A percentile compares a stretch with the other conserved stretches of the same genome.
phyloP scores from a whole-genome alignment of 2,113 vertebrate genomes.

The Chelonoidis abingdonii region DNA sequence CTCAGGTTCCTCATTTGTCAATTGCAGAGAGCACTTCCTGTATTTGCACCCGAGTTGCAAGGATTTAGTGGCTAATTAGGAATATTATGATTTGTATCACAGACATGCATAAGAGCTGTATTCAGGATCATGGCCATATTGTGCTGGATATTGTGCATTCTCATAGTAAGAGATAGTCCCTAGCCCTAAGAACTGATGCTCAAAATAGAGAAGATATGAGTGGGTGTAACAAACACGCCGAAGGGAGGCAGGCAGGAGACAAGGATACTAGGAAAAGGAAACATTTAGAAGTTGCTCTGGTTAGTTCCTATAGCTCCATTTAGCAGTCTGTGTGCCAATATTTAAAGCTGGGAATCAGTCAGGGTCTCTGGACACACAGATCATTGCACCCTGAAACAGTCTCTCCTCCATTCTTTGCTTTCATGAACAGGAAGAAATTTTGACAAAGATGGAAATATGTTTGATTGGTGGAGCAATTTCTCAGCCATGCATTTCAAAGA shows the following conservation, averaged over 20 bases:
- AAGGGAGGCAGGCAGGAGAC: background rate
- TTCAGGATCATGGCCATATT: background rate
- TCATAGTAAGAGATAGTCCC: background rate
- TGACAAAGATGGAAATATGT: conserved; percentile 95
- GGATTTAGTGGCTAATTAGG: accelerated
- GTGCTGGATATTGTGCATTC: accelerated
- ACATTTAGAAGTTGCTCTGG: accelerated
- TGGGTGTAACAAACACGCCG: background rate
- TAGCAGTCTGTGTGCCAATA: background rate
- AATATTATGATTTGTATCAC: background rate
- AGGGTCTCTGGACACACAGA: background rate
- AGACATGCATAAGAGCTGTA: accelerated
- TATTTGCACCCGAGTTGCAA: background rate
- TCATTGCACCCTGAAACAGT: background rate
- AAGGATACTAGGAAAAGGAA: background rate
- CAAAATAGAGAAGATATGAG: background rate
- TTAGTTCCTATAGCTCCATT: background rate
- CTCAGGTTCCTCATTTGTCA: background rate
- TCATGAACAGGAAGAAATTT: conserved; percentile 90
- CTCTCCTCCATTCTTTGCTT: background rate
- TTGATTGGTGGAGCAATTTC: conserved; percentile 98
- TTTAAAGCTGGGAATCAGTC: background rate
- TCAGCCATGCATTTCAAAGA: conserved; percentile 91
- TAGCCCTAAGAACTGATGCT: background rate
- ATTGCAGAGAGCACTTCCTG: background rate